Conservation (phyloP, 1,140 invertebrate genomes). For the Drosophila suzukii region DNA sequence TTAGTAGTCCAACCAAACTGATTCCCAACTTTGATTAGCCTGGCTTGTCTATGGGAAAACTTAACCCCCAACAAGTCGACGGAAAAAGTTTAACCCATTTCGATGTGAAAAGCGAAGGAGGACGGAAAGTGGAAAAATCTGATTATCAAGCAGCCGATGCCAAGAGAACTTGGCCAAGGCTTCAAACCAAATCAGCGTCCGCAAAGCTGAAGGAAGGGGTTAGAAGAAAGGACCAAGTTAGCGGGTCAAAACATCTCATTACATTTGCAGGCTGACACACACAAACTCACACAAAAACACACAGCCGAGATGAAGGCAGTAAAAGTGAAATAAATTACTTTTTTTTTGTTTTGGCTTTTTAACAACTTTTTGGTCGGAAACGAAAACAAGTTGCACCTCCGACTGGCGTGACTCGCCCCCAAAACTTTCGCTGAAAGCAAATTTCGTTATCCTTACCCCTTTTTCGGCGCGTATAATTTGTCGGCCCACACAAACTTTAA, state of each 20-base stretch:
- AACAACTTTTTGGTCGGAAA: constrained; percentile 48
- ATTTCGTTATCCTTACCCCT: constrained; percentile 39
- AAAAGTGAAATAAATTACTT: constrained; percentile 78
- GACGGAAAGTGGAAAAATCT: constrained; percentile 36
- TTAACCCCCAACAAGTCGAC: constrained; percentile 32
- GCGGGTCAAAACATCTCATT: constrained; percentile 77
- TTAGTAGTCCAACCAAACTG: constrained; percentile 19
- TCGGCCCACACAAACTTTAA: constrained; percentile 69
- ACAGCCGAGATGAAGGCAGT: constrained; percentile 44
- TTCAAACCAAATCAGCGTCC: constrained; percentile 51
- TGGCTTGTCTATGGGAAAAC: constrained; percentile 21
- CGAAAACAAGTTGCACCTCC: constrained; percentile 67
- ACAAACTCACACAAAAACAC: constrained; percentile 7
- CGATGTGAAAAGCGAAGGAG: constrained; percentile 8
- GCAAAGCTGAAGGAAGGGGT: constrained; percentile 37
- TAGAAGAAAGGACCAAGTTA: constrained; percentile 58
- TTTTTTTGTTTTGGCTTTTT: constrained; percentile 47
- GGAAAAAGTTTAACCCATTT: constrained; percentile 56
- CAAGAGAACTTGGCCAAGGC: constrained; percentile 55
- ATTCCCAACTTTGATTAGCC: constrained; percentile 48
- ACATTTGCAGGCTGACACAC: constrained; percentile 52
- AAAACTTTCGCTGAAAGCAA: constrained; percentile 50
- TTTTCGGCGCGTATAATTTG: constrained; percentile 44
- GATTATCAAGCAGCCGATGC: constrained; percentile 53
- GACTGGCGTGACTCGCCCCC: neutral